Evolutionary conservation across 2,113 vertebrate species (phyloP).

Genomic region (Felis chaus): DNA sequence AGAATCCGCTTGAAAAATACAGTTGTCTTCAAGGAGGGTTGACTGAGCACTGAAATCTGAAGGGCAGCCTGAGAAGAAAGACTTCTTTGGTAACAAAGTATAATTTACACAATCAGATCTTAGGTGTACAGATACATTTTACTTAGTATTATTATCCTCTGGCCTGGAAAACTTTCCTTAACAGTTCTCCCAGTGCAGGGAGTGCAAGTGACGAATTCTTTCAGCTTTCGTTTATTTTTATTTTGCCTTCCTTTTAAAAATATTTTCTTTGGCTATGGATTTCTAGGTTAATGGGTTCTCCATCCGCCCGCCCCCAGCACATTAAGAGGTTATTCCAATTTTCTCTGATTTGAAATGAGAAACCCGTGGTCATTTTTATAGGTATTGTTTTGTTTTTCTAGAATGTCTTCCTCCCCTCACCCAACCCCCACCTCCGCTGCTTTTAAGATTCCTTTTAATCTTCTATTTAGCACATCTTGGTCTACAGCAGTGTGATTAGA

Average conservation of each 20-base stretch:
- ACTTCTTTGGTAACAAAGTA: background rate
- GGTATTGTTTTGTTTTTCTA: background rate
- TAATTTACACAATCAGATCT: background rate
- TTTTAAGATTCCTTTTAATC: constrained; percentile 2
- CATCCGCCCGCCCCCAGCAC: background rate
- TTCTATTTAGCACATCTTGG: background rate
- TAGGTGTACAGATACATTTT: background rate
- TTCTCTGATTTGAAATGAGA: background rate
- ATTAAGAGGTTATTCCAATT: background rate
- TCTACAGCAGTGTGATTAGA: background rate
- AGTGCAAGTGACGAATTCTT: background rate
- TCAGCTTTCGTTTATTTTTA: background rate
- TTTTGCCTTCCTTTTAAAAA: background rate
- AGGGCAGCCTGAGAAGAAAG: background rate
- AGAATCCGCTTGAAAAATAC: background rate
- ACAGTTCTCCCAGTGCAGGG: background rate
- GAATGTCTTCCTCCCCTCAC: background rate
- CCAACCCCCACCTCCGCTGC: background rate
- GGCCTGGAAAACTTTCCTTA: background rate
- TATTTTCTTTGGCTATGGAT: background rate
- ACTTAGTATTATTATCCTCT: background rate
- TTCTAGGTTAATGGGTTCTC: background rate
- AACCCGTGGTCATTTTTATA: background rate
- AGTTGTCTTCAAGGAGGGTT: background rate
- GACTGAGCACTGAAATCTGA: background rate